Evolutionary conservation across 2,888 invertebrate species (phyloP), one percentile per base, ranked within the genome.

Genomic region (Volucella bombylans): DNA sequence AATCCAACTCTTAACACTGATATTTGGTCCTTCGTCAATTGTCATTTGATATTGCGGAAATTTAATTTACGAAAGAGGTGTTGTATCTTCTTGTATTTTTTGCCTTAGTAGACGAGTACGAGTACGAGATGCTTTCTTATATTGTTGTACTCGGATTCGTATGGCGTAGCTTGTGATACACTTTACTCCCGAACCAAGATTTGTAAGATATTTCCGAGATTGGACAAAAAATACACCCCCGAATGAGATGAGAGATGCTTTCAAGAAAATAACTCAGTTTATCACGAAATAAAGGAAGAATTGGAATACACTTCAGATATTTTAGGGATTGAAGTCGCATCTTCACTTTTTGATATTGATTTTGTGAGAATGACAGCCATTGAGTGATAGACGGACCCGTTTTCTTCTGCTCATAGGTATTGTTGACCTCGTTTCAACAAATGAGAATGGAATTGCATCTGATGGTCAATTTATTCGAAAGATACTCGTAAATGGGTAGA

Each of bases 31-130:
- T 59, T 76, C 67, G 67, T 61, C 76, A 61, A 76, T 76, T 68
- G 76, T 76, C 67, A 76, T 76, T 68, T 77, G 77, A 77, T 77
- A 69, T 69, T 77, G 77, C 54, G 62, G 69, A 69, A 77, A 77
- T 77, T 77, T 77, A 69, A 69, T 77, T 77, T 77, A 62, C 77
- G 62, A 77, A 77, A 77, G 68, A 23, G 77, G 49, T 69, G 62
- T 62, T 38, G n/a, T 38, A 14, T 43, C 67, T 45, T 45, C 50
- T 49, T 52, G 15, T 3, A n/a, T 15, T 23, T 4, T 41, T 64
- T 65, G 39, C 39, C 8, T 57, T 47, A 4, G 59, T 57, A 76
- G 49, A 11, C 38, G 11, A 39, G 61, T 68, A 31, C 45, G 18
- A 52, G 67, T 39, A 2, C 15, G 49, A 8, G 31, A 31, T 31